Evolutionary conservation across 2,797 vertebrate species (phyloP).

Genomic region (Spondyliosoma cantharus): DNA sequence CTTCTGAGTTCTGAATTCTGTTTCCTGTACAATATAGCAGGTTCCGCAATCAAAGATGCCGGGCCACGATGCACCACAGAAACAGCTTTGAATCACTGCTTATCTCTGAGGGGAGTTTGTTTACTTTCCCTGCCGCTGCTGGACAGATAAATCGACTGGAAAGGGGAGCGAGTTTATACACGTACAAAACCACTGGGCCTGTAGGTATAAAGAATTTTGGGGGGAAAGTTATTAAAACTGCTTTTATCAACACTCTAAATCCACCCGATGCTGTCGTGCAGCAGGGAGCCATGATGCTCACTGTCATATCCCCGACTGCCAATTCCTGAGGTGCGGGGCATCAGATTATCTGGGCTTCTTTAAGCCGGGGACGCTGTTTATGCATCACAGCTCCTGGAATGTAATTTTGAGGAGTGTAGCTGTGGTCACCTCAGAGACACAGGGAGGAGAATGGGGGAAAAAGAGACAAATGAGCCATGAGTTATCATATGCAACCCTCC

Average conservation of each 20-base stretch:
- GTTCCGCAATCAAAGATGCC: conserved; percentile 60
- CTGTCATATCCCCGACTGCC: conserved; percentile 62
- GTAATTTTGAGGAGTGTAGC: conserved; percentile 70
- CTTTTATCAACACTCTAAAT: conserved; percentile 75
- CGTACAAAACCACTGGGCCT: conserved; percentile 37
- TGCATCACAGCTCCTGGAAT: conserved; percentile 62
- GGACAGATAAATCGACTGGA: conserved; percentile 70
- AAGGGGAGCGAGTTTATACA: conserved; percentile 46
- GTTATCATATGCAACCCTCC: conserved; percentile 46
- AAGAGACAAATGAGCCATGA: conserved; percentile 52
- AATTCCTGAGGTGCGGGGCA: conserved; percentile 67
- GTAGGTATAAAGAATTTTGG: conserved; percentile 55
- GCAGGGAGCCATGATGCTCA: conserved; percentile 44
- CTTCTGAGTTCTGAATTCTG: conserved; percentile 39
- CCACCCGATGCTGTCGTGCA: conserved; percentile 57
- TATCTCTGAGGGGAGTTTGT: conserved; percentile 68
- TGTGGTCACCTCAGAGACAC: conserved; percentile 56
- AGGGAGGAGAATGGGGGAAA: conserved; percentile 12
- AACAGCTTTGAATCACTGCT: conserved; percentile 66
- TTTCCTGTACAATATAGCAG: conserved; percentile 36
- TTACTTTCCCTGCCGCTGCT: conserved; percentile 63
- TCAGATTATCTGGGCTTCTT: conserved; percentile 75
- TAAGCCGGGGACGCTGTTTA: conserved; percentile 67
- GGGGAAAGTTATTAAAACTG: conserved; percentile 72
- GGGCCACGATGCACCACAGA: conserved; percentile 42